Conservation (phyloP, 2,888 invertebrate species). For the Xanthostigma xanthostigma region DNA sequence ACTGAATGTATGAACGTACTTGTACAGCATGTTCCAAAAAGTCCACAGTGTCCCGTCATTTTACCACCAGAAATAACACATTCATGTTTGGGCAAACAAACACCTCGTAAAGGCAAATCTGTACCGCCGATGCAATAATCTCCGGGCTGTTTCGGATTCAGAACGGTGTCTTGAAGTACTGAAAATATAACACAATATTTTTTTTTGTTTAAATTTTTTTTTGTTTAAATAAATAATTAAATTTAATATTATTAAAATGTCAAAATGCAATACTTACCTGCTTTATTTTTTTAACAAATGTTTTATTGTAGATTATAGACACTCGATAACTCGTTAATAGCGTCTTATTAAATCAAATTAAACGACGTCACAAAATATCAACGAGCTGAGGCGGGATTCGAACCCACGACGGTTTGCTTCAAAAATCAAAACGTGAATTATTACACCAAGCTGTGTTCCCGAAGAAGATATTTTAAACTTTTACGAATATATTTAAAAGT, state of each 20-base stretch:
- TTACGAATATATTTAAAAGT: no score
- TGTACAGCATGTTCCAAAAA: conserved; percentile 35
- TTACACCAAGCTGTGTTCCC: no score
- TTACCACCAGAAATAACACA: neutral
- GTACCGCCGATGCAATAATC: neutral
- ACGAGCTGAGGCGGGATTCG: no score
- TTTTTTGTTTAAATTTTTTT: neutral
- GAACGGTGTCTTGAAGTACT: neutral
- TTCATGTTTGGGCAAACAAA: neutral
- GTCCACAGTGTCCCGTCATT: conserved; percentile 30
- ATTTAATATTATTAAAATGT: neutral
- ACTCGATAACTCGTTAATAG: no score
- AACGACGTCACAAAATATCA: no score
- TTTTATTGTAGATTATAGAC: no score
- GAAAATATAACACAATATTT: neutral
- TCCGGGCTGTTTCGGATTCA: neutral
- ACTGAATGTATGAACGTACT: conserved; percentile 23
- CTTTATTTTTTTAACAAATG: no score
- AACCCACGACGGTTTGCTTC: no score
- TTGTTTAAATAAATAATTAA: neutral
- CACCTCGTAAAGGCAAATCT: neutral
- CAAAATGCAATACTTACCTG: neutral
- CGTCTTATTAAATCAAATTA: no score
- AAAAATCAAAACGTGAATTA: no score
- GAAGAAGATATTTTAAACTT: no score